Base-by-base conservation (phyloP, 2,888 invertebrate species). In the Meiosimyza platycephala region DNA sequence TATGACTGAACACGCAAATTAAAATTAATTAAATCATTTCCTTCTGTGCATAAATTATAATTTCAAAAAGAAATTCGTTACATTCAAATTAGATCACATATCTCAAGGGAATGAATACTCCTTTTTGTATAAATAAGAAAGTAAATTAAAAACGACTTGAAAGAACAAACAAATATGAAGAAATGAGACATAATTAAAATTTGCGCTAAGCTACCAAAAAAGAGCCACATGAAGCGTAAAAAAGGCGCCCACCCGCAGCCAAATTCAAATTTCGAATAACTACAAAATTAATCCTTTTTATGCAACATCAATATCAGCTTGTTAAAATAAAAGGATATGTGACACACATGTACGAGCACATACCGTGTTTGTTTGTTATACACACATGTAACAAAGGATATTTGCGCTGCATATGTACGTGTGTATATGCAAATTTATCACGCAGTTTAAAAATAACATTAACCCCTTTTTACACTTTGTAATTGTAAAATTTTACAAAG, bases 401-500 rank as follows among this genome's bases (percentile, higher is more conserved):
- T 28, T 64, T n/a, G 48, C 18, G 40, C 22, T 63, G 16, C 48
- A 64, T 1, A 28, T 7, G n/a, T 2, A 50, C 51, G 6, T 40
- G 40, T 5, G 9, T 40, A 6, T 40, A 66, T 60, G 40, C 22
- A 55, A 54, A 48, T 40, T 12, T 63, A 51, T 40, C 62, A 55
- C 12, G 59, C 62, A 65, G 71, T 7, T 71, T 70, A 72, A 71
- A 18, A 50, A 22, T 54, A 28, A 60, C 63, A 63, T 80, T 78
- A 80, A 81, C 80, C 82, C 80, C 78, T 79, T 79, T 81, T 75
- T 64, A 68, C 79, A 78, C 77, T 77, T 65, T 40, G 51, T 51
- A 50, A 50, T 15, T 16, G 15, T 51, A 12, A 64, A 67, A 48
- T 67, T 54, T 16, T 67, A 33, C 12, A 57, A 57, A 18, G 48